A percentile compares a stretch with the other conserved stretches of the same genome.
phyloP scores from a whole-genome alignment of 2,888 invertebrate species.

The Drosophila cracens region DNA sequence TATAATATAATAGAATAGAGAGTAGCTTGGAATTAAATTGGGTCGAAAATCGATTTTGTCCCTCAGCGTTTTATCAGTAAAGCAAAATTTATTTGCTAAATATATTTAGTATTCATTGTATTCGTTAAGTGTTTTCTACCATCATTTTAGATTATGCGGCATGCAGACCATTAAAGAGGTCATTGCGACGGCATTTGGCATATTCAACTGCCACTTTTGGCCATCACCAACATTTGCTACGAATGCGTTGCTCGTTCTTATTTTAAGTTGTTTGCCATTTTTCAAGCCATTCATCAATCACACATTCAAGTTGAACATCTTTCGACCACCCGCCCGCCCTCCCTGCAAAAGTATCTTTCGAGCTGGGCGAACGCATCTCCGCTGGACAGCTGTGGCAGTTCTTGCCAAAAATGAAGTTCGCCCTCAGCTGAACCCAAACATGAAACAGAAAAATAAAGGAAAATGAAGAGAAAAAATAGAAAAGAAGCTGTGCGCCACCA shows the following conservation, averaged over 20 bases:
- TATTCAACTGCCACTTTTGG: constrained; percentile 33
- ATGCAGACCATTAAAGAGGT: constrained; percentile 40
- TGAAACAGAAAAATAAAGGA: constrained; percentile 10
- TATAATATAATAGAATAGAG: not conserved
- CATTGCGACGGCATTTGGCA: constrained; percentile 30
- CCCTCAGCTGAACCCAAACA: constrained; percentile 26
- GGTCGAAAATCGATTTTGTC: not conserved
- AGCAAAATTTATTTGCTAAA: not conserved
- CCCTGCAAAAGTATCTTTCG: constrained; percentile 32
- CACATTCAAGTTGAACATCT: constrained; percentile 41
- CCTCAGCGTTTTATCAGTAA: not conserved
- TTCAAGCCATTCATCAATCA: constrained; percentile 67
- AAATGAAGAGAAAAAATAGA: constrained; percentile 2
- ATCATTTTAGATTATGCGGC: constrained; percentile 33
- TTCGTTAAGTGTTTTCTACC: constrained; percentile 10
- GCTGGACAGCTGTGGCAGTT: constrained; percentile 17
- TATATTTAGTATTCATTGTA: constrained; percentile 3
- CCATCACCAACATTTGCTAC: constrained; percentile 32
- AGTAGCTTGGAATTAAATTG: not conserved
- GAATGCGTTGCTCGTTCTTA: constrained; percentile 16
- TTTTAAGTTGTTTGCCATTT: constrained; percentile 40
- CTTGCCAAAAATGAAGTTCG: constrained; percentile 34
- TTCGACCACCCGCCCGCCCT: not conserved
- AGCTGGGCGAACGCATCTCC: constrained; percentile 40
- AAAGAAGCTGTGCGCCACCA: constrained; percentile 9